phyloP scores from a whole-genome alignment of 2,113 vertebrate genomes.

The Malurus alboscapulatus region DNA sequence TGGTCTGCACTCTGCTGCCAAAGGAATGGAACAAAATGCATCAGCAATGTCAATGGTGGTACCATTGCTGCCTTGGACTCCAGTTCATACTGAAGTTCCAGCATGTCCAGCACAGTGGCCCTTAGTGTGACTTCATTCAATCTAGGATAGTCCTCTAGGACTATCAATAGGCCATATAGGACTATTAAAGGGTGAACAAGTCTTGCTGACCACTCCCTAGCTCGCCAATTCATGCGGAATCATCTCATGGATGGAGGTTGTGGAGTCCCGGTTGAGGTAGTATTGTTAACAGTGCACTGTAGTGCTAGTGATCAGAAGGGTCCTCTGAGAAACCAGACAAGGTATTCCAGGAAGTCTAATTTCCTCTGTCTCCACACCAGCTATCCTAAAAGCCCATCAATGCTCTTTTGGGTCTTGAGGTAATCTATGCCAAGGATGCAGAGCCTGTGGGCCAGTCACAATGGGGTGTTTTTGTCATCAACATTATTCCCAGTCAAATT shows the following conservation, averaged over 20 bases:
- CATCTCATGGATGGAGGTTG: background rate
- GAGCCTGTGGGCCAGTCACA: background rate
- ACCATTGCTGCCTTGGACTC: background rate
- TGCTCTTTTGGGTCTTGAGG: background rate
- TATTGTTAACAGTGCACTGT: background rate
- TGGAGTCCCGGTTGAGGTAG: rapidly evolving
- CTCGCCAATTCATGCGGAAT: background rate
- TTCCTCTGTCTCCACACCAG: background rate
- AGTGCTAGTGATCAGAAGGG: background rate
- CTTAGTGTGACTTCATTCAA: background rate
- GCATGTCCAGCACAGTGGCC: rapidly evolving
- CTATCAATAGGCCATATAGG: background rate
- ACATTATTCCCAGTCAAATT: background rate
- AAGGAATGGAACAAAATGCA: background rate
- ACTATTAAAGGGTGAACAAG: background rate
- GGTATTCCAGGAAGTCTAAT: background rate
- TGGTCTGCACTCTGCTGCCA: background rate
- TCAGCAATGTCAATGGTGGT: background rate
- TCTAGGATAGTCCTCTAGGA: rapidly evolving
- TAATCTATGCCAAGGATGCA: background rate
- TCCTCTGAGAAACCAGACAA: background rate
- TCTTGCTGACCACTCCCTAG: background rate
- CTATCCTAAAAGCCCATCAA: background rate
- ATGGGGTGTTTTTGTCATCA: background rate
- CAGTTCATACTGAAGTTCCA: background rate